Evolutionary conservation across 2,797 vertebrate genomes (phyloP).

Genomic region (Coendou prehensilis): DNA sequence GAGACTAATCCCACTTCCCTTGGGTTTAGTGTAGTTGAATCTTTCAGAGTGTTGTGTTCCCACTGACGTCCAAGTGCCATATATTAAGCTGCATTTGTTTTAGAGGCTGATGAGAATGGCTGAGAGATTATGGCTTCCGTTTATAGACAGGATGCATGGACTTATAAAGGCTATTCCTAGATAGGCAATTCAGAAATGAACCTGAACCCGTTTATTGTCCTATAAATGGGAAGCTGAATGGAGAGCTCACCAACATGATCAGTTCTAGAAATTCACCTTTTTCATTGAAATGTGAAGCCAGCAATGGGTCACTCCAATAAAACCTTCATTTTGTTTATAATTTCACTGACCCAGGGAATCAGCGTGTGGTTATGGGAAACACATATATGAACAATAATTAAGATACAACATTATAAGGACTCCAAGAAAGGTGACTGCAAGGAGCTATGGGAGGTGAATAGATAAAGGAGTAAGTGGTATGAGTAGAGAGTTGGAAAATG

Average conservation of each 20-base stretch:
- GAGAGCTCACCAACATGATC: background rate
- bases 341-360: background rate
- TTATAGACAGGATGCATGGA: background rate
- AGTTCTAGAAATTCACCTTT: constrained; percentile 20
- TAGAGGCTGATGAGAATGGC: background rate
- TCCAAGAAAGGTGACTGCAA: background rate
- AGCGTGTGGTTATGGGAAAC: background rate
- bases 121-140: background rate
- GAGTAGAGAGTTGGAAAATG: background rate
- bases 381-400: background rate
- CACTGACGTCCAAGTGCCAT: background rate
- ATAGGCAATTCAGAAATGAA: background rate
- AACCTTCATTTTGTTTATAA: background rate
- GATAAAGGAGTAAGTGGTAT: background rate
- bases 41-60: background rate
- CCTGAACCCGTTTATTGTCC: background rate
- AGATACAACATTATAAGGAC: background rate
- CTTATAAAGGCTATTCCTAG: background rate
- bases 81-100: background rate
- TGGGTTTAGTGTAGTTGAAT: background rate
- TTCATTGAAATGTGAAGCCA: background rate
- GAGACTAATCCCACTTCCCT: background rate
- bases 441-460: background rate
- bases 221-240: background rate
- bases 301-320: background rate